phyloP scores from a whole-genome alignment of 2,888 invertebrate genomes.

The Thecophora atra region DNA sequence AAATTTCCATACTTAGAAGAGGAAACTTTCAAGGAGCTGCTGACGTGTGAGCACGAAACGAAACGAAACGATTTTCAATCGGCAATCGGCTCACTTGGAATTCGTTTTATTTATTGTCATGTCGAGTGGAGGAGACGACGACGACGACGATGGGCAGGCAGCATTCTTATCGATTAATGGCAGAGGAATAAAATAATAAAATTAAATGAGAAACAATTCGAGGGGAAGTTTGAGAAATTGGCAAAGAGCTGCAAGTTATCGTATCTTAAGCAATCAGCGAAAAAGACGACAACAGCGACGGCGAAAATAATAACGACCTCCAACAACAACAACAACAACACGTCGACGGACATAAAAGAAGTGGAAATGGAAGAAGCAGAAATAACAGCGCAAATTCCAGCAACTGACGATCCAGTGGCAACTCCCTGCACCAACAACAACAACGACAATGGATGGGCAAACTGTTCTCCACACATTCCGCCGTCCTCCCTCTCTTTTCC shows the following conservation, averaged over 20 bases:
- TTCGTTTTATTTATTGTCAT: neutral
- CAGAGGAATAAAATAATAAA: neutral
- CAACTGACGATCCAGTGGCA: slow-evolving; percentile 26
- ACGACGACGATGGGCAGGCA: no score
- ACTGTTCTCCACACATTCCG: slow-evolving; percentile 3
- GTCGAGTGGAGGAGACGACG: no score
- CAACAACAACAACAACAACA: slow-evolving; percentile 24
- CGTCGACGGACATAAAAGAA: slow-evolving; percentile 27
- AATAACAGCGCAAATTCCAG: slow-evolving; percentile 17
- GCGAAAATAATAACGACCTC: slow-evolving; percentile 24
- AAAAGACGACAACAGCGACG: slow-evolving; percentile 32
- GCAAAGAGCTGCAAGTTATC: slow-evolving; percentile 24
- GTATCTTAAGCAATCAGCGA: slow-evolving; percentile 19
- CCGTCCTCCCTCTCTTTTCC: neutral
- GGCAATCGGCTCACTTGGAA: neutral
- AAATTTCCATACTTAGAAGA: no score
- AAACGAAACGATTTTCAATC: neutral
- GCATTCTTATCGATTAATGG: neutral
- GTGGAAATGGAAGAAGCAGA: slow-evolving; percentile 1
- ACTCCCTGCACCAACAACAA: slow-evolving; percentile 24
- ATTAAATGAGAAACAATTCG: slow-evolving; percentile 17
- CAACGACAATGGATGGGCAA: slow-evolving; percentile 20
- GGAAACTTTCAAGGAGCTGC: no score
- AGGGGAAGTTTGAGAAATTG: slow-evolving; percentile 21
- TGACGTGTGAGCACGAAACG: no score